A percentile compares a stretch with the other conserved stretches of the same genome.
Evolutionary conservation across 92 coral and sea anemone species (phyloP).

Genomic region (Actinernus sp.): DNA sequence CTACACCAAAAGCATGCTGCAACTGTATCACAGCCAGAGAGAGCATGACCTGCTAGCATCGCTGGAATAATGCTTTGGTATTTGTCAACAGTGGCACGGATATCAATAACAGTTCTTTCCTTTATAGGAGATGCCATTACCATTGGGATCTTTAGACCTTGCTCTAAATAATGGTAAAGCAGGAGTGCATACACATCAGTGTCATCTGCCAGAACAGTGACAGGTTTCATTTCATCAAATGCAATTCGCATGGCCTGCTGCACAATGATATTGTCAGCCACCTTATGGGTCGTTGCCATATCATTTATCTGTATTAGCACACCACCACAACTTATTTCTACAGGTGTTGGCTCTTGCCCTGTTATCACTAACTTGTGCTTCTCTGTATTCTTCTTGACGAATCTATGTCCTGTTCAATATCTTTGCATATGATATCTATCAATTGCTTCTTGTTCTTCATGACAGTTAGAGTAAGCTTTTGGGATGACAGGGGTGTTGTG

Average conservation of each 20-base stretch:
- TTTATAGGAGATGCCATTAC: constrained; percentile 64
- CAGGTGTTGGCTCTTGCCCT: constrained; percentile 44
- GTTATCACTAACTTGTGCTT: constrained; percentile 44
- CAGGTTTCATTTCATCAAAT: constrained; percentile 40
- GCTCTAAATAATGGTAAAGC: constrained; percentile 49
- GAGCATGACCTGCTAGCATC: constrained; percentile 63
- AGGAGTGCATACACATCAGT: constrained; percentile 71
- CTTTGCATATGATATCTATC: constrained; percentile 47
- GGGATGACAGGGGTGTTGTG: constrained; percentile 65
- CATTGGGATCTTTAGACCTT: constrained; percentile 44
- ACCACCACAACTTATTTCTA: constrained; percentile 62
- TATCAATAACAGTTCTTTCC: constrained; percentile 58
- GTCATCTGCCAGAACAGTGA: constrained; percentile 63
- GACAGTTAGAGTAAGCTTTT: constrained; percentile 51
- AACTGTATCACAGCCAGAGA: constrained; percentile 81
- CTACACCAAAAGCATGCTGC: constrained; percentile 69
- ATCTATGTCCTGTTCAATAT: constrained; percentile 25
- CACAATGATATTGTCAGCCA: constrained; percentile 66
- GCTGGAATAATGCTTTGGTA: constrained; percentile 59
- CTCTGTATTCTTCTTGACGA: constrained; percentile 27
- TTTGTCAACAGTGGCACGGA: constrained; percentile 51
- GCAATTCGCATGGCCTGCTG: constrained; percentile 75
- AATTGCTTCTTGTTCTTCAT: constrained; percentile 73
- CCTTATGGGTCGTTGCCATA: constrained; percentile 65
- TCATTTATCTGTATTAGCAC: constrained; percentile 58